Evolutionary conservation across 2,113 vertebrate species (phyloP), one percentile per base, ranked within the genome.

Genomic region (Bujurquina vittata): DNA sequence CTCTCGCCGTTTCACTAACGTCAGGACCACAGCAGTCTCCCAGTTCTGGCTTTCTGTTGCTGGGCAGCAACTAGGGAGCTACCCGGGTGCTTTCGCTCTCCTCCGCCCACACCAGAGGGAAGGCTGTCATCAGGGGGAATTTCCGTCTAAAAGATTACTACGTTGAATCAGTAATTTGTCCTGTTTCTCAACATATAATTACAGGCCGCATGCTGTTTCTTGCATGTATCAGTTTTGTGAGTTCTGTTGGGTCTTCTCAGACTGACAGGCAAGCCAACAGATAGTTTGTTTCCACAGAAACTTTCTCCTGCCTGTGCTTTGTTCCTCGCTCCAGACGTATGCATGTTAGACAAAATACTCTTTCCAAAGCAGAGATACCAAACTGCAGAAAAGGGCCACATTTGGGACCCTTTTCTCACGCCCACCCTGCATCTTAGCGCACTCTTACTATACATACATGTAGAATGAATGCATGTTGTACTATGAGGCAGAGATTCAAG

Each of bases 121-220:
- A 33, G 18, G 22, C 84, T 80, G 73, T 76, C 78, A 77, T 29
- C 61, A 54, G 60, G 23, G 61, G 61, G 55, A 67, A 54, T 80
- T 81, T 76, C 5, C 20, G 20, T n/a, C 49, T 31, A 15, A 65
- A n/a, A 46, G 80, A 81, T 85, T 55, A 77, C 78, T 81, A 40
- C 56, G 43, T 69, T 85, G 61, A 77, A 55, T 81, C 78, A 23
- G 78, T 46, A 35, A 76, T 75, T 85, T 80, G 40, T 85, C 59
- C 22, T 1, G 10, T 61, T 81, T 72, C 46, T 20, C 22, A 77
- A 69, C 46, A 3, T 77, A 43, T 62, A 76, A 58, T 80, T 55
- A 77, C 60, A 37, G 40, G 26, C 55, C 33, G 40, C 43, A 55
- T 55, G 55, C 49, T 59, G 77, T 40, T 59, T 23, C 49, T 5